These are phyloP conservation scores for Ochropleura plecta DNA, from an alignment of 2,888 invertebrate species.

Conservation along the genomic window DNA sequence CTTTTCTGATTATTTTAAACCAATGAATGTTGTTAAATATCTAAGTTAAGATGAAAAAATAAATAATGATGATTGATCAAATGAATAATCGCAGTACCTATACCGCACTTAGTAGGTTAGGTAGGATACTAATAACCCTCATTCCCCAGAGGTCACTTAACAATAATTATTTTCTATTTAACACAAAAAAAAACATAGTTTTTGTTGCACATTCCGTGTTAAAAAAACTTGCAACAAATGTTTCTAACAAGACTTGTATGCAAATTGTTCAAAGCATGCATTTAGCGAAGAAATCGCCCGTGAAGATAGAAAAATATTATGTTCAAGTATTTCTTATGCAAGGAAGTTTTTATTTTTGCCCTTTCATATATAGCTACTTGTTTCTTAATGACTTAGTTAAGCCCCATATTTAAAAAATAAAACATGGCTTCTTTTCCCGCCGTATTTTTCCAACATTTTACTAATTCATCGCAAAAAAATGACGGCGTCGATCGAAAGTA, in stretches of 20 bases:
- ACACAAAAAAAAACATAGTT: background rate
- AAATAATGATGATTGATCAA: background rate
- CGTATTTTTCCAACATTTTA: slow-evolving; percentile 11
- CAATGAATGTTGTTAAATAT: background rate
- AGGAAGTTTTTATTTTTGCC: slow-evolving; percentile 4
- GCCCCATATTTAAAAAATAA: background rate
- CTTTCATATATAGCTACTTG: background rate
- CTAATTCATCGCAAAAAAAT: slow-evolving; percentile 49
- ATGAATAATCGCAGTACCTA: background rate
- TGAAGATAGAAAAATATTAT: background rate
- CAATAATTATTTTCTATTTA: background rate
- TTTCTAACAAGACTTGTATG: background rate
- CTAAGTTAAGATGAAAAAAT: background rate
- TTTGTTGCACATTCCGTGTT: background rate
- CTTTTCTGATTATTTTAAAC: background rate
- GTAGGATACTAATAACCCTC: background rate
- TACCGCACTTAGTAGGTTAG: background rate
- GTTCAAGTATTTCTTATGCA: slow-evolving; percentile 4
- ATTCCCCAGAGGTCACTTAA: background rate
- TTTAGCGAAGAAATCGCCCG: slow-evolving; percentile 14
- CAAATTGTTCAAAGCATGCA: slow-evolving; percentile 1
- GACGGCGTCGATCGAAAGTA: slow-evolving; percentile 7
- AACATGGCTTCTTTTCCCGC: background rate
- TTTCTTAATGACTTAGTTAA: background rate
- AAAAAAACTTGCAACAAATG: background rate